A percentile compares a stretch with the other conserved stretches of the same genome.
Conservation (phyloP, 1,140 invertebrate species). For the Halictus rubicundus region DNA sequence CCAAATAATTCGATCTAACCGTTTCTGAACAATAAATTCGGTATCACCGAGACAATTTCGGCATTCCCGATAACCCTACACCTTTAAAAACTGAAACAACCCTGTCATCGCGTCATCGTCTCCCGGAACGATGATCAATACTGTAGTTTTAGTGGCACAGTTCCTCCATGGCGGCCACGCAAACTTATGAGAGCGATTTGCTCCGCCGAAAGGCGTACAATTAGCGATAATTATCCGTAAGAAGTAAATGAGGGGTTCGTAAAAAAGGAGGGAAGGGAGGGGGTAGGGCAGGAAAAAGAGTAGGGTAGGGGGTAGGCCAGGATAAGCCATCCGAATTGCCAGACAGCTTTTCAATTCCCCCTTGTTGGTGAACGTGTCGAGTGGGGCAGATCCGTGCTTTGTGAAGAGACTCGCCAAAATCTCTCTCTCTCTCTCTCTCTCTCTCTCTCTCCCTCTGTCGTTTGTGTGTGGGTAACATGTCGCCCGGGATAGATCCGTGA, state of each 20-base stretch:
- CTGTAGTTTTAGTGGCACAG: too few relatives aligned
- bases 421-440: neutral
- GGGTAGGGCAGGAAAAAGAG: neutral
- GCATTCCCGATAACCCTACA: too few relatives aligned
- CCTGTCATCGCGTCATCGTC: too few relatives aligned
- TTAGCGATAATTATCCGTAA: conserved; percentile 45
- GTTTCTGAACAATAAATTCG: too few relatives aligned
- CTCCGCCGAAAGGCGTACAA: conserved; percentile 43
- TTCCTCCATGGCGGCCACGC: neutral
- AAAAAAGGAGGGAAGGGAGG: neutral
- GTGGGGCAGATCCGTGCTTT: conserved; percentile 68
- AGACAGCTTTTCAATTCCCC: conserved; percentile 79
- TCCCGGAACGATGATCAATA: too few relatives aligned
- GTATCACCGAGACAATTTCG: too few relatives aligned
- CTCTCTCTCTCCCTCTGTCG: conserved; percentile 4
- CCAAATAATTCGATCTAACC: too few relatives aligned
- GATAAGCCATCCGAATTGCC: conserved; percentile 78
- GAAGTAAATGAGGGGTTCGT: conserved; percentile 12
- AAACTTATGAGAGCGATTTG: neutral
- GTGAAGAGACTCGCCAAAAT: conserved; percentile 46
- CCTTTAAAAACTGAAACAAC: too few relatives aligned
- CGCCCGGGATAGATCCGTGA: conserved; percentile 51
- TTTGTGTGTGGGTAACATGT: conserved; percentile 39
- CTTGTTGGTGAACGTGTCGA: conserved; percentile 77
- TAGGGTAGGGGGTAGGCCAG: conserved; percentile 41